Percentiles rank a stretch among this genome's conserved stretches.
These are phyloP conservation scores for Enteromius mattozi DNA, from an alignment of 2,797 vertebrate genomes.

Conservation along the genomic window DNA sequence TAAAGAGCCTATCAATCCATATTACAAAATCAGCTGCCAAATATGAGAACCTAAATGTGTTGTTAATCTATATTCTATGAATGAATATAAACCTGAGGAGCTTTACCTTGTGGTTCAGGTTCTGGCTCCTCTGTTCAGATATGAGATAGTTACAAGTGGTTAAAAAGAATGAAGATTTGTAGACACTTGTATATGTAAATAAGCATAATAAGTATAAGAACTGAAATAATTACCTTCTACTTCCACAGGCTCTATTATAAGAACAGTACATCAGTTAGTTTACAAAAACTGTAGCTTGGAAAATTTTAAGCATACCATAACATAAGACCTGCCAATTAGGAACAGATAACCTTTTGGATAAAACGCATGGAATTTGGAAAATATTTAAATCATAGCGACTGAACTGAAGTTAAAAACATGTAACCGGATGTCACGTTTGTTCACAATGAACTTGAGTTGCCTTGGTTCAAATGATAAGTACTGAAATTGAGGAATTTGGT, in stretches of 20 bases:
- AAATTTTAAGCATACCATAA: neutral
- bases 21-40: neutral
- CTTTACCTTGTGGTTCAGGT: constrained; percentile 52
- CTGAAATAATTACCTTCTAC: constrained; percentile 50
- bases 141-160: constrained; percentile 15
- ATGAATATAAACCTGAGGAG: constrained; percentile 12
- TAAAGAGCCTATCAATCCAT: no score
- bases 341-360: neutral
- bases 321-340: neutral
- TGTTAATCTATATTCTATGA: neutral
- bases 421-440: neutral
- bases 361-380: neutral
- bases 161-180: constrained; percentile 3
- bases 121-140: constrained; percentile 39
- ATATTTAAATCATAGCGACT: neutral
- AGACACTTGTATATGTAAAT: neutral
- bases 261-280: constrained; percentile 42
- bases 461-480: neutral
- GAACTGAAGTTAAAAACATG: neutral
- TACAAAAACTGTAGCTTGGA: neutral
- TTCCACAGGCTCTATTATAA: constrained; percentile 35
- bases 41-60: neutral
- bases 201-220: neutral
- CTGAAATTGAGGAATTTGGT: neutral
- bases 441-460: neutral